Evolutionary conservation across 1,140 invertebrate species (phyloP).

Genomic region (Centruroides vittatus): DNA sequence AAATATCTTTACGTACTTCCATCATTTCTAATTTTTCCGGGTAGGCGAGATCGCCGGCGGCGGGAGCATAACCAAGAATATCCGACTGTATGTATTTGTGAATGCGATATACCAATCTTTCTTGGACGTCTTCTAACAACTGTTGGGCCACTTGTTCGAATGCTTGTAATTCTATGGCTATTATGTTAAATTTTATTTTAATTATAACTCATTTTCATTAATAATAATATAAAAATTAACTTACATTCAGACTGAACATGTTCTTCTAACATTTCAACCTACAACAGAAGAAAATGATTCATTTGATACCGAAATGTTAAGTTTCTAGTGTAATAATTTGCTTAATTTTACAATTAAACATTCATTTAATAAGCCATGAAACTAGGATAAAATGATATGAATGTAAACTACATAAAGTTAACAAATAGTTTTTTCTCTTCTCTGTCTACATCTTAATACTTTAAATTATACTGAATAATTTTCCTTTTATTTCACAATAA

Average conservation of each 20-base stretch:
- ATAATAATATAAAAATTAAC: constrained; percentile 17
- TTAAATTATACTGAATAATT: no score
- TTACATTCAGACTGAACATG: constrained; percentile 73
- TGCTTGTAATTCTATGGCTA: constrained; percentile 43
- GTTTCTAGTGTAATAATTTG: no score
- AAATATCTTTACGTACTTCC: constrained; percentile 40
- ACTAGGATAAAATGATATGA: no score
- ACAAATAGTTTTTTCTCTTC: no score
- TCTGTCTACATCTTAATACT: no score
- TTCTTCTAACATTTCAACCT: constrained; percentile 86
- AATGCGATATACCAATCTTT: constrained; percentile 86
- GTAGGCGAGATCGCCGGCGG: constrained; percentile 89
- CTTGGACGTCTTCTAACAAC: constrained; percentile 88
- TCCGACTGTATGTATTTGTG: constrained; percentile 88
- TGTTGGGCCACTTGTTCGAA: constrained; percentile 73
- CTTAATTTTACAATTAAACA: no score
- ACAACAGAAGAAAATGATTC: constrained; percentile 7
- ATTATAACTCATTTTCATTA: not conserved
- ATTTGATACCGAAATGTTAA: no score
- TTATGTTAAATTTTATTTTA: not conserved
- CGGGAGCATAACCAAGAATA: constrained; percentile 72
- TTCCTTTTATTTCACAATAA: no score
- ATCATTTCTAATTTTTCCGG: constrained; percentile 96
- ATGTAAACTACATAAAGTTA: no score
- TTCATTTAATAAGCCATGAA: no score